These are phyloP conservation scores for Chrysolina haemoptera DNA, from an alignment of 2,888 invertebrate species.

Conservation along the genomic window DNA sequence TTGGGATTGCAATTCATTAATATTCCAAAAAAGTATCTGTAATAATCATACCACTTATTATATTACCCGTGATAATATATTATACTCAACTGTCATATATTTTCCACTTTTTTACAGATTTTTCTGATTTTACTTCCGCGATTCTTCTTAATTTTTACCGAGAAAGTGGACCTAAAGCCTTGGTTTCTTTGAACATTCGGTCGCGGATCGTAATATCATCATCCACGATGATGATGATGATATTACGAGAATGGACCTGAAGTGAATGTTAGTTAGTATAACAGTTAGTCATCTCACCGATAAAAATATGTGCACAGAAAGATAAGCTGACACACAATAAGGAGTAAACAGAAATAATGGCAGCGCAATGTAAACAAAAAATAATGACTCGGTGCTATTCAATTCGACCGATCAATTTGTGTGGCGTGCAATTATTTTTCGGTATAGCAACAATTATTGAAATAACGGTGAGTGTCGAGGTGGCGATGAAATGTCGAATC, in stretches of 20 bases:
- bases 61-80: too few relatives aligned
- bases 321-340: constrained; percentile 8
- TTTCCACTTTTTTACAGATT: too few relatives aligned
- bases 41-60: too few relatives aligned
- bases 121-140: too few relatives aligned
- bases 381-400: constrained; percentile 8
- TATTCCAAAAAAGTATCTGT: too few relatives aligned
- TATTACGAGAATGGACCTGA: neutral
- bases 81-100: too few relatives aligned
- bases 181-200: too few relatives aligned
- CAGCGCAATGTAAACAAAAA: constrained; percentile 9
- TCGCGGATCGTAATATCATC: too few relatives aligned
- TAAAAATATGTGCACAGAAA: constrained; percentile 5
- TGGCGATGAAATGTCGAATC: neutral
- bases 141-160: too few relatives aligned
- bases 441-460: constrained; percentile 2
- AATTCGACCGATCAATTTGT: neutral
- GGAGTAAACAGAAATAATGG: constrained; percentile 9
- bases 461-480: constrained; percentile 10
- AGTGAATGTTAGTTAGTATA: neutral
- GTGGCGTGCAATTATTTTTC: constrained; percentile 15
- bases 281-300: constrained; percentile 11
- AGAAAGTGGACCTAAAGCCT: too few relatives aligned
- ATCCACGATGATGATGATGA: too few relatives aligned
- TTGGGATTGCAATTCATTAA: too few relatives aligned